A percentile compares a stretch with the other conserved stretches of the same genome.
Conservation (phyloP, 2,888 invertebrate species). For the Pseudococcus viburni region DNA sequence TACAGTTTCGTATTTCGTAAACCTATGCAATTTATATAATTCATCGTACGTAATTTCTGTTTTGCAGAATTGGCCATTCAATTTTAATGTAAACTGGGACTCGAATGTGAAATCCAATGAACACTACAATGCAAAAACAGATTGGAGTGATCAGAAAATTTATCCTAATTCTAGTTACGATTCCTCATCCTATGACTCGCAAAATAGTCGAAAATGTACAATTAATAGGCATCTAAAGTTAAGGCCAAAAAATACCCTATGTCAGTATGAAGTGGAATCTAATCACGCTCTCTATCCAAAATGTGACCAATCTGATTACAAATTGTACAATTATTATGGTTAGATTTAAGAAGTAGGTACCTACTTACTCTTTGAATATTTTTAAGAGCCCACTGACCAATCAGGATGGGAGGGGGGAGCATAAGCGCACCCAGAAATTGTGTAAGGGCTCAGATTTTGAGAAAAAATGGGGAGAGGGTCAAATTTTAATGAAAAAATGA, state of each 20-base stretch:
- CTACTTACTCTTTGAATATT: neutral
- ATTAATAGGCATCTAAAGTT: neutral
- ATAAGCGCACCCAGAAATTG: too few relatives aligned
- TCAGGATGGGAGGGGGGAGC: too few relatives aligned
- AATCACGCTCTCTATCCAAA: neutral
- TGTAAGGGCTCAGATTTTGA: too few relatives aligned
- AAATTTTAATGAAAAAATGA: too few relatives aligned
- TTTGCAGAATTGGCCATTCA: constrained; percentile 62
- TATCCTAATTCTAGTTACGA: neutral
- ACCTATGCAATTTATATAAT: neutral
- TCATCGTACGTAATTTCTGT: too few relatives aligned
- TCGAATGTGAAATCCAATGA: constrained; percentile 18
- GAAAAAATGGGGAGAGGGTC: too few relatives aligned
- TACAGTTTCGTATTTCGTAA: neutral
- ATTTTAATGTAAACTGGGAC: constrained; percentile 61
- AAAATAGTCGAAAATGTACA: neutral
- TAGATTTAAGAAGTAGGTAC: neutral
- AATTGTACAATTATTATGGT: constrained; percentile 5
- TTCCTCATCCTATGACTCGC: neutral
- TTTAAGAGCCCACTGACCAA: too few relatives aligned
- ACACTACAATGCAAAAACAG: neutral
- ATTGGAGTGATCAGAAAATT: neutral
- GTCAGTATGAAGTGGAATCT: neutral
- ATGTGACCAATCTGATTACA: neutral
- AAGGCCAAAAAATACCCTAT: neutral